Evolutionary conservation across 2,797 vertebrate genomes (phyloP).

Genomic region (Notoglanidium macrostoma): DNA sequence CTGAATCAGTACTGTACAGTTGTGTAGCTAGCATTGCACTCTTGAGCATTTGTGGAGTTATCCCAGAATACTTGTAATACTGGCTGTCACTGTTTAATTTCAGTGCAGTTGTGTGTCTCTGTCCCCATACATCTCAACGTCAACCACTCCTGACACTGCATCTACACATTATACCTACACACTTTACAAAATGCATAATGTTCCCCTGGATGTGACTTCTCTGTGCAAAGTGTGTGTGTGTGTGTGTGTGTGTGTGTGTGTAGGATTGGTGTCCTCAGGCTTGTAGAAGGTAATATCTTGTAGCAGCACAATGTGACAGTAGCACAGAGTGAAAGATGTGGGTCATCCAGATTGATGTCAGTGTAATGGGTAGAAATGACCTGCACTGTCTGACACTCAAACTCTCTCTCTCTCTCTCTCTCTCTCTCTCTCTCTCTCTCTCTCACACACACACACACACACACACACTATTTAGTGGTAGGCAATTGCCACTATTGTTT

Average conservation of each 20-base stretch:
- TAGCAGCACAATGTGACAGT: conserved; percentile 22
- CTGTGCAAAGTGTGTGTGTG: neutral
- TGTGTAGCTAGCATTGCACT: neutral
- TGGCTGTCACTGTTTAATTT: neutral
- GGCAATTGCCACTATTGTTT: neutral
- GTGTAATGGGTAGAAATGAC: conserved; percentile 16
- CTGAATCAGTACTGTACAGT: neutral
- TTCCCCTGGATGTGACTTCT: neutral
- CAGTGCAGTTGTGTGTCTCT: neutral
- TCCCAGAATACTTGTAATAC: neutral
- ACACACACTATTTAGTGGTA: neutral
- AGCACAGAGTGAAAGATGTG: conserved; percentile 39
- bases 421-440: no score
- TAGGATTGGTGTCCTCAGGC: neutral
- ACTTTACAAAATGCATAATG: neutral
- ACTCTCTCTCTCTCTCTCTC: neutral
- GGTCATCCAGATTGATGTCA: conserved; percentile 36
- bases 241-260: conserved; percentile 8
- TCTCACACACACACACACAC: neutral
- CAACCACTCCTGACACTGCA: neutral
- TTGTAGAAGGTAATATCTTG: conserved; percentile 18
- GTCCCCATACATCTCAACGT: neutral
- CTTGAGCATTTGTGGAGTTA: neutral
- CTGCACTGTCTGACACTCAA: conserved; percentile 8
- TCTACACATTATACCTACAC: neutral